Conservation (phyloP, 2,113 vertebrate genomes). For the Anarhynchus alexandrinus region DNA sequence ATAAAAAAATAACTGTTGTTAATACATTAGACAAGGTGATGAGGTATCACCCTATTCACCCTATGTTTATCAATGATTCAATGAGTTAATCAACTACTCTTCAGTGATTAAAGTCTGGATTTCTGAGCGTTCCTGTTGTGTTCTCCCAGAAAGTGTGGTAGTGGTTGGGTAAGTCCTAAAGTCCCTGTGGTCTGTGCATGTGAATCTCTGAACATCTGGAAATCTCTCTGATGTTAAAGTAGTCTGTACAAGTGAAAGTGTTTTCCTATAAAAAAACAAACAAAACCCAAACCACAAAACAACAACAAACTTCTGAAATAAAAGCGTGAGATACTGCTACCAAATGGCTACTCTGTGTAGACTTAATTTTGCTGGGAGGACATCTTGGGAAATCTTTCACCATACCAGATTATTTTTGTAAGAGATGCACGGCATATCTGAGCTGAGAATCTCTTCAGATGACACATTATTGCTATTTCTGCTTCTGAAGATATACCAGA, state of each 20-base stretch:
- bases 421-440: not conserved
- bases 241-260: not conserved
- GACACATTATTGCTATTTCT: not conserved
- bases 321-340: not conserved
- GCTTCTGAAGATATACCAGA: not conserved
- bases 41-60: not conserved
- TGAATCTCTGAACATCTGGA: not conserved
- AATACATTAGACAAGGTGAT: not conserved
- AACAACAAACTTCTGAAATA: not conserved
- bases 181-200: not conserved
- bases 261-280: not conserved
- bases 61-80: not conserved
- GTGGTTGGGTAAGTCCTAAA: not conserved
- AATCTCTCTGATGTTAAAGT: not conserved
- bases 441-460: not conserved
- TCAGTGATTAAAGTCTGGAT: not conserved
- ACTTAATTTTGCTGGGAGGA: not conserved
- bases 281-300: not conserved
- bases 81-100: not conserved
- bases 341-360: not conserved
- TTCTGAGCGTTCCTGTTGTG: not conserved
- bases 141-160: not conserved
- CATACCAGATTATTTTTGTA: rapidly evolving
- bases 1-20: not conserved
- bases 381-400: not conserved